phyloP scores from a whole-genome alignment of 2,888 invertebrate genomes.

The Diarsia brunnea region DNA sequence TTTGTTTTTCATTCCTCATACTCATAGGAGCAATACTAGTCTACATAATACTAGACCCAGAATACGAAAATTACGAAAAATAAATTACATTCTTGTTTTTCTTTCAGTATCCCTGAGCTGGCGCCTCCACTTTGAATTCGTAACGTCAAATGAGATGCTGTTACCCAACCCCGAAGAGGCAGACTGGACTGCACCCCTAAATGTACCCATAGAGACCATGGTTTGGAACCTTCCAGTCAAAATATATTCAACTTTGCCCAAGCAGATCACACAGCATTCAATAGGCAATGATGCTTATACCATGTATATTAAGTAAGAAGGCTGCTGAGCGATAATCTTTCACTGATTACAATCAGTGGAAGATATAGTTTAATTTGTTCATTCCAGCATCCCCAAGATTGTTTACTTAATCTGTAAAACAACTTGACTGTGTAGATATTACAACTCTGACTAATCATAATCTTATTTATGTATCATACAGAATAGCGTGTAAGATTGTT shows the following conservation, averaged over 20 bases:
- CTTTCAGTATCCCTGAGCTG: conserved; percentile 96
- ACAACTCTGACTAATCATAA: background rate
- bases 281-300: conserved; percentile 87
- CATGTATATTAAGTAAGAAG: conserved; percentile 77
- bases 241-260: conserved; percentile 97
- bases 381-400: conserved; percentile 13
- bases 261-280: conserved; percentile 93
- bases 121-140: conserved; percentile 99
- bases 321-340: background rate
- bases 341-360: background rate
- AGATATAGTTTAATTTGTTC: background rate
- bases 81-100: background rate
- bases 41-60: background rate
- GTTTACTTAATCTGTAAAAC: background rate
- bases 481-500: conserved; percentile 2
- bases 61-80: background rate
- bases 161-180: conserved; percentile 90
- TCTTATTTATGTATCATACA: background rate
- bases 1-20: background rate
- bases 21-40: background rate
- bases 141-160: conserved; percentile 94
- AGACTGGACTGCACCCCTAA: conserved; percentile 96
- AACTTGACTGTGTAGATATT: background rate
- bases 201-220: conserved; percentile 98
- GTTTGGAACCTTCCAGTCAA: conserved; percentile 99